phyloP scores from a whole-genome alignment of 64 coral and sea anemone species.

The Actinia tenebrosa region DNA sequence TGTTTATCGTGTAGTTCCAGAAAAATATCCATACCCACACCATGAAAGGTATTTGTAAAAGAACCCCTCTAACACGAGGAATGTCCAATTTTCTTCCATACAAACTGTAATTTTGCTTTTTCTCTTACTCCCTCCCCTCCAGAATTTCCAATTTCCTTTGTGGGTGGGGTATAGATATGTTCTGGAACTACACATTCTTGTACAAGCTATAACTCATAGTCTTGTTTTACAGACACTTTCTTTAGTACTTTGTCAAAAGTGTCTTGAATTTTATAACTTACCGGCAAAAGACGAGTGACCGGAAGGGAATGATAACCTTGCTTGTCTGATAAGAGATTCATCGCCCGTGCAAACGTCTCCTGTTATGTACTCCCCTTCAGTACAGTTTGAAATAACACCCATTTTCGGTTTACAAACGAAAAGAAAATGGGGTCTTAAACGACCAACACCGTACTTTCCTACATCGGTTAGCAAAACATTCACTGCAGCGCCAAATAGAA shows the following conservation, averaged over 20 bases:
- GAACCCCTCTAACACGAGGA: no score
- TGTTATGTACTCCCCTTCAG: conserved; percentile 44
- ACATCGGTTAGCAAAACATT: conserved; percentile 71
- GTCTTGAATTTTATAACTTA: conserved; percentile 18
- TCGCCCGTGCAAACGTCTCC: conserved; percentile 75
- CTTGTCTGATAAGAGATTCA: conserved; percentile 66
- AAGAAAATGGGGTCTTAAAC: conserved; percentile 83
- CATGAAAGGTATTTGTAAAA: no score
- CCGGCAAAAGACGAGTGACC: conserved; percentile 86
- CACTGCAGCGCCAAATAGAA: conserved; percentile 57
- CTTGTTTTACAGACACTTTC: not conserved
- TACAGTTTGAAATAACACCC: conserved; percentile 61
- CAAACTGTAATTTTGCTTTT: no score
- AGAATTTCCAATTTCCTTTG: no score
- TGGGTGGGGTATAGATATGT: no score
- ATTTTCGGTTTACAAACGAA: conserved; percentile 68
- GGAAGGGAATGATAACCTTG: conserved; percentile 88
- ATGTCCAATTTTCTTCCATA: no score
- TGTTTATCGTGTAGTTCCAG: no score
- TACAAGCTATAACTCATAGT: no score
- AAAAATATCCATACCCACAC: no score
- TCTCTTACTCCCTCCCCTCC: no score
- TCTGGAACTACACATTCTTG: no score
- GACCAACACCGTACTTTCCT: conserved; percentile 82
- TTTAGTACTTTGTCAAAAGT: not conserved